phyloP scores from a whole-genome alignment of 2,888 invertebrate species.

The Ichneumoninae sp. region DNA sequence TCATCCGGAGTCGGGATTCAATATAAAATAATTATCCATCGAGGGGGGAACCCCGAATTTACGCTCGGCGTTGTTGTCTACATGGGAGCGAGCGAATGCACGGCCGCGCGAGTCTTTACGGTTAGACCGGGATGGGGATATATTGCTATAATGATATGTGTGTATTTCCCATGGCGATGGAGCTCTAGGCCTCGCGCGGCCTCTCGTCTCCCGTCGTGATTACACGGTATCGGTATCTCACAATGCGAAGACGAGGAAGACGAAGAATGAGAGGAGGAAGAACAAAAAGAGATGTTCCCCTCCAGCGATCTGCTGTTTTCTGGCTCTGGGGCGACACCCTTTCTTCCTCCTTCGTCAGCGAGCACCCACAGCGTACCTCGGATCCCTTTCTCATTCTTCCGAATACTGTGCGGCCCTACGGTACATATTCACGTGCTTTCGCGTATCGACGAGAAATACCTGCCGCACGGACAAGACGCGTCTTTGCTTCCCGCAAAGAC shows the following conservation, averaged over 20 bases:
- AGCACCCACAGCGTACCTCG: slow-evolving; percentile 50
- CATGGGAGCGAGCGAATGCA: slow-evolving; percentile 44
- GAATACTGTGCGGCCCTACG: slow-evolving; percentile 16
- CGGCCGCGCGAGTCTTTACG: slow-evolving; percentile 58
- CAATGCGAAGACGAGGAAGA: slow-evolving; percentile 73
- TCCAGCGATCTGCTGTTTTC: slow-evolving; percentile 62
- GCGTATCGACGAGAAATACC: slow-evolving; percentile 37
- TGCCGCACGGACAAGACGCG: slow-evolving; percentile 33
- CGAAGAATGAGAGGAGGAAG: slow-evolving; percentile 39
- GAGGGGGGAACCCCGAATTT: slow-evolving; percentile 71
- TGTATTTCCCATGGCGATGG: slow-evolving; percentile 79
- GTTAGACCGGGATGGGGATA: slow-evolving; percentile 28
- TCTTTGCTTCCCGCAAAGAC: slow-evolving; percentile 33
- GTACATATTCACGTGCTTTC: not conserved
- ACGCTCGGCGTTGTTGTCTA: slow-evolving; percentile 60
- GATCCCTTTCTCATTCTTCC: slow-evolving; percentile 36
- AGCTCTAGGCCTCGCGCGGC: slow-evolving; percentile 49
- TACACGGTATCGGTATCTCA: slow-evolving; percentile 81
- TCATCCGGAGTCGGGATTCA: slow-evolving; percentile 69
- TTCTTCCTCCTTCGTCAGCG: not conserved
- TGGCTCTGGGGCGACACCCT: slow-evolving; percentile 18
- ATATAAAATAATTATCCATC: slow-evolving; percentile 75
- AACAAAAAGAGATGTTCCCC: slow-evolving; percentile 66
- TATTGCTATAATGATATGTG: slow-evolving; percentile 79
- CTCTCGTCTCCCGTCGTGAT: slow-evolving; percentile 72